Conservation (phyloP, 2,888 invertebrate genomes). For the Morpho achilles region DNA sequence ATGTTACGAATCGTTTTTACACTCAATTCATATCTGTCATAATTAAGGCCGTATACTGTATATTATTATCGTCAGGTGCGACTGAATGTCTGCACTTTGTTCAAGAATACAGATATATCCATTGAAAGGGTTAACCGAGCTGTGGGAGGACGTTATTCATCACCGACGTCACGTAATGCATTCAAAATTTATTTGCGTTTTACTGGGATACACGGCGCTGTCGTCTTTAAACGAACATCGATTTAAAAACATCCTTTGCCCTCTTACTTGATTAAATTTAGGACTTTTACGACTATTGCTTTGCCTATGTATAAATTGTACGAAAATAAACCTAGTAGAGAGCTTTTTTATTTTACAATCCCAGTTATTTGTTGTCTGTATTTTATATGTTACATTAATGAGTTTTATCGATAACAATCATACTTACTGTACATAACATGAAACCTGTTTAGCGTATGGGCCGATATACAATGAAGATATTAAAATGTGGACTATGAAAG, state of each 20-base stretch:
- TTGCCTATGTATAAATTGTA: constrained; percentile 40
- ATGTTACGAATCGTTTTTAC: background rate
- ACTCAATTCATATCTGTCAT: constrained; percentile 8
- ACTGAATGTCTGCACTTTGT: constrained; percentile 10
- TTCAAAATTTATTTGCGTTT: constrained; percentile 72
- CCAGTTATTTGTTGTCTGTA: constrained; percentile 34
- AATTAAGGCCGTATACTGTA: constrained; percentile 8
- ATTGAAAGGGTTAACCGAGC: constrained; percentile 52
- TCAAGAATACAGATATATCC: constrained; percentile 20
- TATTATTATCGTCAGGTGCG: constrained; percentile 3
- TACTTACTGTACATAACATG: constrained; percentile 44
- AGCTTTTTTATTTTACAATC: constrained; percentile 21
- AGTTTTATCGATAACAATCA: constrained; percentile 50
- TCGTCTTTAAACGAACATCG: constrained; percentile 50
- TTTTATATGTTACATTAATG: constrained; percentile 44
- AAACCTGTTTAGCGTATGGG: constrained; percentile 48
- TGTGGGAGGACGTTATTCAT: constrained; percentile 61
- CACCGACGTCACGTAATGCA: constrained; percentile 59
- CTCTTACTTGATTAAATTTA: constrained; percentile 34
- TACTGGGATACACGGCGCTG: constrained; percentile 50
- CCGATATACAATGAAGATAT: constrained; percentile 45
- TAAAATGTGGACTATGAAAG: constrained; percentile 28
- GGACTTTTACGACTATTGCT: constrained; percentile 36
- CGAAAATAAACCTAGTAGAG: constrained; percentile 39
- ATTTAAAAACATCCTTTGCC: constrained; percentile 46